Evolutionary conservation across 2,888 invertebrate species (phyloP), one percentile per base, ranked within the genome.

Genomic region (Esperia sulphurella): DNA sequence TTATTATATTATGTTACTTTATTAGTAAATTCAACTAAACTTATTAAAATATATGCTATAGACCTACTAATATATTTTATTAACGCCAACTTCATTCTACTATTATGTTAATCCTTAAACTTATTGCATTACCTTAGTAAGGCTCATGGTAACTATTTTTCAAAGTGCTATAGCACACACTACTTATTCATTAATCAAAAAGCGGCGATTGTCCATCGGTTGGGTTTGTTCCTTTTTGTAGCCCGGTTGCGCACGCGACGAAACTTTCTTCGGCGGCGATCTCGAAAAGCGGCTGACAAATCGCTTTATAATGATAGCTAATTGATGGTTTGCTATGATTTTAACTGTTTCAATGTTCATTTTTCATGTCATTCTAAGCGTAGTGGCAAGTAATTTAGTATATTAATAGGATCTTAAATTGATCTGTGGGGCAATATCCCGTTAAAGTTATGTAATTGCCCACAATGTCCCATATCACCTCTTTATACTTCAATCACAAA

Each of bases 241-340:
- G 53, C 53, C 21, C 21, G 21, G 59, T 59, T 56, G 61, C 58
- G 73, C 76, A 77, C 76, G 75, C 75, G 75, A 76, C 72, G 58
- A 41, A 69, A 75, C 76, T 77, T 77, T 79, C 79, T 71, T 79
- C 65, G 52, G 53, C 50, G 47, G 48, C 48, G 49, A 59, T 48
- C 52, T 56, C 59, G 54, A 59, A 63, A 55, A 21, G 21, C 21
- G 69, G 61, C 72, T 74, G 71, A 80, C 74, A 79, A 76, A 82
- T 81, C 70, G 73, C 74, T 72, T 77, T 78, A 76, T 82, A 82
- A 83, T 81, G 74, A 75, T 66, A 58, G 62, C 64, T 78, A 79
- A 80, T 78, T 75, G 71, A 75, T 71, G 69, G 68, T 61, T 71
- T 63, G 63, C 60, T 6, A 59, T 65, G 57, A 72, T 68, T 66